phyloP scores from a whole-genome alignment of 2,113 vertebrate genomes.

The Mobula birostris region DNA sequence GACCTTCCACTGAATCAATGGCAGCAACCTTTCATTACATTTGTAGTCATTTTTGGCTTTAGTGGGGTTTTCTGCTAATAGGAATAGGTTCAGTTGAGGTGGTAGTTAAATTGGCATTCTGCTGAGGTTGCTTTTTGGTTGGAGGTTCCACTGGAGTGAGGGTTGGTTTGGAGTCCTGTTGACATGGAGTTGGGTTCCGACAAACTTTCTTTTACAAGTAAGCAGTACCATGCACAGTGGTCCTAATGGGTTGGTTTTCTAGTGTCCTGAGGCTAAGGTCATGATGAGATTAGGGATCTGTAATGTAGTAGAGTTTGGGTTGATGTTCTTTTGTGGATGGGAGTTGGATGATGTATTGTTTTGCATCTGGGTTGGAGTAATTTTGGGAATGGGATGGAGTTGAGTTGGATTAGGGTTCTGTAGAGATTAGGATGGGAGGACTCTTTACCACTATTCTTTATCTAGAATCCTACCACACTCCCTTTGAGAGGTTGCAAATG shows the following conservation, averaged over 20 bases:
- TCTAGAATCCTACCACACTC: not conserved
- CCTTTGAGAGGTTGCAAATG: not conserved
- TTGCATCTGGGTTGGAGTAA: not conserved
- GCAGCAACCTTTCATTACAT: not conserved
- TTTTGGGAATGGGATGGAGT: not conserved
- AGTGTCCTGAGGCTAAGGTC: not conserved
- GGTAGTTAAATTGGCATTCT: not conserved
- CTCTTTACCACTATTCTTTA: not conserved
- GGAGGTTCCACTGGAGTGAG: not conserved
- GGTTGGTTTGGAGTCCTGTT: not conserved
- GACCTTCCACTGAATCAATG: not conserved
- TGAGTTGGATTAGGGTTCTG: not conserved
- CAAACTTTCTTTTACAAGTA: no score
- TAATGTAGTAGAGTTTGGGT: not conserved
- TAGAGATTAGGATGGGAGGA: not conserved
- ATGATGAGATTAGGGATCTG: not conserved
- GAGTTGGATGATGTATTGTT: not conserved
- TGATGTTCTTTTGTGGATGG: not conserved
- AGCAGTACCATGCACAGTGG: no score
- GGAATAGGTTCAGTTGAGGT: not conserved
- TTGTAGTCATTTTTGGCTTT: not conserved
- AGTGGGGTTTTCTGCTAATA: not conserved
- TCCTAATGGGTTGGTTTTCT: no score
- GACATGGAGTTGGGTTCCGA: no score
- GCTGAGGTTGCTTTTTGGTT: not conserved